phyloP scores from a whole-genome alignment of 2,888 invertebrate species.

The Lithophane socia region DNA sequence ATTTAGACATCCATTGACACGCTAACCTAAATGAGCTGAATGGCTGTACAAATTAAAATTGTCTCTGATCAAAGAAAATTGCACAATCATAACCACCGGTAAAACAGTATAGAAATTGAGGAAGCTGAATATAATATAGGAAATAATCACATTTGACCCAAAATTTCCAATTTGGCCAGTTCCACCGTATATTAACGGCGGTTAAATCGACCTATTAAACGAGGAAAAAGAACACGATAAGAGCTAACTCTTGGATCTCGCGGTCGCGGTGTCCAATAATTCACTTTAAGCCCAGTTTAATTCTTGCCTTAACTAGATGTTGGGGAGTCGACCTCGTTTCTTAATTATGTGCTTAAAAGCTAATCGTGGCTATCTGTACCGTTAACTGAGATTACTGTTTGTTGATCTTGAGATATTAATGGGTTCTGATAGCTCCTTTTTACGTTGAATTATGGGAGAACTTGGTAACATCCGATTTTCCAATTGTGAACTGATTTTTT shows the following conservation, averaged over 20 bases:
- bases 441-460: background rate
- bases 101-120: slow-evolving; percentile 38
- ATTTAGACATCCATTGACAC: slow-evolving; percentile 25
- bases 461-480: background rate
- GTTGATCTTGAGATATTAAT: slow-evolving; percentile 51
- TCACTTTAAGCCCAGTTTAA: slow-evolving; percentile 67
- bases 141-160: slow-evolving; percentile 23
- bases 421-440: slow-evolving; percentile 16
- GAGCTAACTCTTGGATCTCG: slow-evolving; percentile 56
- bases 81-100: slow-evolving; percentile 13
- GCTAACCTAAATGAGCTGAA: slow-evolving; percentile 30
- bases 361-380: slow-evolving; percentile 61
- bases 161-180: slow-evolving; percentile 23
- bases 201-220: slow-evolving; percentile 57
- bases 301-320: slow-evolving; percentile 64
- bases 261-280: slow-evolving; percentile 65
- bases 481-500: too few relatives aligned
- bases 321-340: slow-evolving; percentile 64
- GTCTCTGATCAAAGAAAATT: slow-evolving; percentile 40
- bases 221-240: slow-evolving; percentile 65
- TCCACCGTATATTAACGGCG: slow-evolving; percentile 51
- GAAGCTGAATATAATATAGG: slow-evolving; percentile 39
- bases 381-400: slow-evolving; percentile 52
- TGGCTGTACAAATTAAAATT: slow-evolving; percentile 19
- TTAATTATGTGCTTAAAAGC: slow-evolving; percentile 66